phyloP scores from a whole-genome alignment of 2,113 vertebrate genomes.

The Pollimyrus isidori region DNA sequence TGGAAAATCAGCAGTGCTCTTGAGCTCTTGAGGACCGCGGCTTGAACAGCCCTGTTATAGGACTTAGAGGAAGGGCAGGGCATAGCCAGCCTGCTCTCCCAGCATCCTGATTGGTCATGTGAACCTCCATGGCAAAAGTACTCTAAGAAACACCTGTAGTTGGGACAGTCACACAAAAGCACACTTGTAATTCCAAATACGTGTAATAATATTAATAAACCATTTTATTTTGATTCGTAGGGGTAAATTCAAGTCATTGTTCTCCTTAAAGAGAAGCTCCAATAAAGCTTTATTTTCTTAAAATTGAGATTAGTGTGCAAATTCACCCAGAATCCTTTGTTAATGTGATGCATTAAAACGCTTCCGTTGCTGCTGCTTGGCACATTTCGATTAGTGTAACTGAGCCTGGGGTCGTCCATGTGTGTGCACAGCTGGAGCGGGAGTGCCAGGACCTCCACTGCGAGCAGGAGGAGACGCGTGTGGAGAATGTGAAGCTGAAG shows the following conservation, averaged over 20 bases:
- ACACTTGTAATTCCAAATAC: neutral
- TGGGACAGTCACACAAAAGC: neutral
- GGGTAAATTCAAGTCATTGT: conserved; percentile 3
- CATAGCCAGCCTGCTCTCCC: neutral
- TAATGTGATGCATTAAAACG: conserved; percentile 12
- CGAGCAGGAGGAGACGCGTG: conserved; percentile 72
- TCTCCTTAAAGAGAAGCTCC: conserved; percentile 16
- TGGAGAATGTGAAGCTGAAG: conserved; percentile 80
- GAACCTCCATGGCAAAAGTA: neutral
- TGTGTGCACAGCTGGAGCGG: conserved; percentile 40
- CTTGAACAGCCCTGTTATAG: no score
- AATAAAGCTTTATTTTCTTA: conserved; percentile 1
- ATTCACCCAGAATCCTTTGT: neutral
- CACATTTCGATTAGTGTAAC: conserved; percentile 18
- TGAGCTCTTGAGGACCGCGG: no score
- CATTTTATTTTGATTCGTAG: neutral
- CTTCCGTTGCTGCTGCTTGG: conserved; percentile 12
- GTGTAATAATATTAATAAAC: neutral
- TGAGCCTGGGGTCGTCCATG: neutral
- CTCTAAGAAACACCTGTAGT: neutral
- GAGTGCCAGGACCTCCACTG: conserved; percentile 71
- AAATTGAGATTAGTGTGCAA: neutral
- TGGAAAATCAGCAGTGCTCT: no score
- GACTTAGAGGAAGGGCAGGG: neutral
- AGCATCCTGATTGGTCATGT: neutral